Evolutionary conservation across 2,888 invertebrate species (phyloP).

Genomic region (Epistrophe eligans): DNA sequence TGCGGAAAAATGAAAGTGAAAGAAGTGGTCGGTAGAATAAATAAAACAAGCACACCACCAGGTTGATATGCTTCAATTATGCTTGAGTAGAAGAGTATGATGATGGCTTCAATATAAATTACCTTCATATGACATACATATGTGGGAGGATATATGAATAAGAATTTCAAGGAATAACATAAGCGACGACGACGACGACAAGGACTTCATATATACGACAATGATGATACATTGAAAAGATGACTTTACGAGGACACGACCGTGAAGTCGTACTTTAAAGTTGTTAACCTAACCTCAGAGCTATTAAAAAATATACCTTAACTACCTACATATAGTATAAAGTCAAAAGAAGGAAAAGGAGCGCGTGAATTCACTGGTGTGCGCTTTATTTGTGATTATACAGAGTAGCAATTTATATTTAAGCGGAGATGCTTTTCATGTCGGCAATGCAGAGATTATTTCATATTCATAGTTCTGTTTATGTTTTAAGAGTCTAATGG

Average conservation of each 20-base stretch:
- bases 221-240: background rate
- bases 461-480: constrained; percentile 68
- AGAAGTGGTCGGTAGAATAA: constrained; percentile 40
- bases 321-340: background rate
- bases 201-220: background rate
- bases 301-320: background rate
- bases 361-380: constrained; percentile 39
- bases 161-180: constrained; percentile 29
- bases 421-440: constrained; percentile 56
- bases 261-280: constrained; percentile 72
- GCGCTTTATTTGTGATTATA: constrained; percentile 59
- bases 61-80: constrained; percentile 64
- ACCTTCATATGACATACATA: too few species aligned
- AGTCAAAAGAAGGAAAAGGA: constrained; percentile 11
- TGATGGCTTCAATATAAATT: constrained; percentile 15
- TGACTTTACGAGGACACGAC: constrained; percentile 62
- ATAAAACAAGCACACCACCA: constrained; percentile 46
- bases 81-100: constrained; percentile 32
- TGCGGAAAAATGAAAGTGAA: constrained; percentile 62
- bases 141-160: constrained; percentile 40
- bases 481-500: constrained; percentile 53
- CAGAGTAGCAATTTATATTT: constrained; percentile 58
- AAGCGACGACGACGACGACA: background rate
- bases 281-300: constrained; percentile 68
- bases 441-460: constrained; percentile 72